These are phyloP conservation scores for Rhinophrynus dorsalis DNA, from an alignment of 2,797 vertebrate genomes.

Conservation along the genomic window DNA sequence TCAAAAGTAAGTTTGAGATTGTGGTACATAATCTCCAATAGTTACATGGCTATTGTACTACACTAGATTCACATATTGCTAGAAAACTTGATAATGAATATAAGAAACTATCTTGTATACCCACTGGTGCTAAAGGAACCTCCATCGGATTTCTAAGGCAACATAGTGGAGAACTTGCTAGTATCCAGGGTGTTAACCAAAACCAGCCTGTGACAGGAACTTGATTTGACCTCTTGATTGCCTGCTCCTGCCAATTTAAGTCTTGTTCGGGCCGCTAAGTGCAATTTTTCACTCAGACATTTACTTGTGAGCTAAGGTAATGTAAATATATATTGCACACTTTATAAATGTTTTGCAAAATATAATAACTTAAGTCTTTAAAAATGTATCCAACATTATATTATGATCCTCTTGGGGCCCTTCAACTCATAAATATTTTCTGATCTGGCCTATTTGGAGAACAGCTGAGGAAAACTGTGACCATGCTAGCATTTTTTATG, in stretches of 20 bases:
- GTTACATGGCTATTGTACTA: too few relatives aligned
- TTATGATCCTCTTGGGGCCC: not conserved
- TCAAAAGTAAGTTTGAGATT: too few relatives aligned
- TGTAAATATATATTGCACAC: not conserved
- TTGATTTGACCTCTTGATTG: not conserved
- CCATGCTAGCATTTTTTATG: not conserved
- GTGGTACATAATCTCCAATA: too few relatives aligned
- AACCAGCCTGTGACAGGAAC: not conserved
- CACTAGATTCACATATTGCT: too few relatives aligned
- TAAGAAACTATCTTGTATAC: too few relatives aligned
- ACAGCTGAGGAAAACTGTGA: not conserved
- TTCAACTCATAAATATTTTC: not conserved
- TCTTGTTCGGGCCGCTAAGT: not conserved
- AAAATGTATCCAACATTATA: not conserved
- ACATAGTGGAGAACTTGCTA: too few relatives aligned
- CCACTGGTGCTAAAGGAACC: too few relatives aligned
- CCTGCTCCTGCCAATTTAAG: not conserved
- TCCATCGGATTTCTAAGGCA: too few relatives aligned
- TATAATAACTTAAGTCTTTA: not conserved
- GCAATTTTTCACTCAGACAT: not conserved
- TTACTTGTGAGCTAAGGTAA: not conserved
- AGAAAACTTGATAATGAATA: too few relatives aligned
- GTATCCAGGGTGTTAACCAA: too few relatives aligned
- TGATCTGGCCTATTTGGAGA: not conserved
- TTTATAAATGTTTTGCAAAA: conserved; percentile 1